These are phyloP conservation scores for Leptosomus discolor DNA, from an alignment of 2,113 vertebrate genomes.

Conservation along the genomic window DNA sequence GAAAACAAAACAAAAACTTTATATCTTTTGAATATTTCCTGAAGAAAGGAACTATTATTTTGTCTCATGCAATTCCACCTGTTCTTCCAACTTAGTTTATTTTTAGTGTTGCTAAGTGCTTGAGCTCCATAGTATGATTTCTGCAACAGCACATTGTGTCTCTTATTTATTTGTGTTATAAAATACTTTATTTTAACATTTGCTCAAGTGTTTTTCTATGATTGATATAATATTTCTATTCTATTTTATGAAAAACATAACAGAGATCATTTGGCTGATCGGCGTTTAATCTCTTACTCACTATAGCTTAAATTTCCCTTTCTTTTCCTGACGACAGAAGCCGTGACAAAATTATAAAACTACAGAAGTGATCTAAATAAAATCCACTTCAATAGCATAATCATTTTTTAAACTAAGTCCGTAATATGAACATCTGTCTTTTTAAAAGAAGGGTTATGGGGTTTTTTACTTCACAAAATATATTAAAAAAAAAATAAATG, in stretches of 20 bases:
- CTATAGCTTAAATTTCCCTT: not conserved
- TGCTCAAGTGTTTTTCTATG: not conserved
- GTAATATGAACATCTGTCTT: not conserved
- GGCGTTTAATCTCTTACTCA: not conserved
- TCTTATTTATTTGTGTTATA: not conserved
- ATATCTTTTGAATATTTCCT: not conserved
- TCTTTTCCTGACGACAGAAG: not conserved
- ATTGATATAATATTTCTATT: not conserved
- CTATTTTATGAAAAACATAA: not conserved
- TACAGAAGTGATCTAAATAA: not conserved
- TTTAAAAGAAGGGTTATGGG: not conserved
- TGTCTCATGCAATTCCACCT: not conserved
- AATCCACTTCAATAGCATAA: not conserved
- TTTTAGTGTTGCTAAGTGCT: not conserved
- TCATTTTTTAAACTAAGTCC: not conserved
- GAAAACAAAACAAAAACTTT: not conserved
- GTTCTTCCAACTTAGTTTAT: not conserved
- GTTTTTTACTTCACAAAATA: not conserved
- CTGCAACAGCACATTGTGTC: not conserved
- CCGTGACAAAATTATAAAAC: not conserved
- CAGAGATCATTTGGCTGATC: accelerated
- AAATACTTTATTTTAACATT: not conserved
- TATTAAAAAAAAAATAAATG: not conserved
- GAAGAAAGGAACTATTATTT: not conserved
- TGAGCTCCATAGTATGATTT: not conserved